Conservation (phyloP, 2,113 vertebrate species). For the Scomber scombrus region DNA sequence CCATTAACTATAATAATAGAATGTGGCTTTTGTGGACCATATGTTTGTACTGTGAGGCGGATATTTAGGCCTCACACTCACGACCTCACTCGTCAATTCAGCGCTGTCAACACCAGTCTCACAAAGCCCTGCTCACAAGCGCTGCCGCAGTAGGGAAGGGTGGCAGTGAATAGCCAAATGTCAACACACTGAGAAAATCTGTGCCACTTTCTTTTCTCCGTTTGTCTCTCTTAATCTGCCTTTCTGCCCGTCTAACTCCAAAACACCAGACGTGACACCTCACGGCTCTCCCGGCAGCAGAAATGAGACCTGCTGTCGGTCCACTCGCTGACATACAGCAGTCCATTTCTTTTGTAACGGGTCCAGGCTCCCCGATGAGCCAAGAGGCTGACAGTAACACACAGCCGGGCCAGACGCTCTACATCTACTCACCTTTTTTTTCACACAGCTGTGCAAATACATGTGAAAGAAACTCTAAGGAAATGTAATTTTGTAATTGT, state of each 20-base stretch:
- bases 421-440: conserved; percentile 36
- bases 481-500: conserved; percentile 77
- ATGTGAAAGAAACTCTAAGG: conserved; percentile 53
- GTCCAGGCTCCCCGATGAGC: conserved; percentile 34
- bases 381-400: conserved; percentile 58
- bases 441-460: conserved; percentile 78
- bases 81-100: conserved; percentile 22
- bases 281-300: neutral
- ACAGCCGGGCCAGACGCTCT: conserved; percentile 25
- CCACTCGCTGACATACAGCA: conserved; percentile 43
- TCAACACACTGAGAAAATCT: conserved; percentile 22
- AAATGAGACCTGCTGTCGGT: conserved; percentile 26
- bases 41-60: conserved; percentile 22
- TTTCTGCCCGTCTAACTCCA: neutral
- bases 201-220: conserved; percentile 23
- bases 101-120: conserved; percentile 26
- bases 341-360: conserved; percentile 50
- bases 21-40: conserved; percentile 14
- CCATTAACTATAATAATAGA: neutral
- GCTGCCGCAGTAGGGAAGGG: conserved; percentile 14
- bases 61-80: conserved; percentile 18
- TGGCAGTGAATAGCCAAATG: conserved; percentile 24
- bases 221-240: conserved; percentile 11
- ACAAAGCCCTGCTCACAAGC: conserved; percentile 34
- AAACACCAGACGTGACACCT: neutral